Base-by-base conservation (phyloP, 2,113 vertebrate genomes). In the Lepidothrix coronata region DNA sequence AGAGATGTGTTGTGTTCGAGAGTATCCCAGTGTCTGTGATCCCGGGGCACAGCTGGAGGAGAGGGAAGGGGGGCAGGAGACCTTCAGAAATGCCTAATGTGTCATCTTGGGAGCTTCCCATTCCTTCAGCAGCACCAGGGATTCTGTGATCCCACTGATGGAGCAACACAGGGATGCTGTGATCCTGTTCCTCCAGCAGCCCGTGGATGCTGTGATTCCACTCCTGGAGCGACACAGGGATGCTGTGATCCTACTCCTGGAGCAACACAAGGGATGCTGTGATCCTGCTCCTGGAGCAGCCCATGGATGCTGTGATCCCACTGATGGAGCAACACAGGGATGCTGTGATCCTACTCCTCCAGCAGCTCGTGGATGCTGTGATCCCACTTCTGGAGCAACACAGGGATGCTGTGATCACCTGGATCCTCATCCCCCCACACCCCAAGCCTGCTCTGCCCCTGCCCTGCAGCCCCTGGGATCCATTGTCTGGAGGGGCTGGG, bases 401-500 rank as follows among this genome's bases (percentile, higher is more conserved):
- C 39, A 58, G 21, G 57, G 33, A 35, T 58, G 21, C 33, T 58
- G n/a, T 0, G 1, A 25, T 19, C 39, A 31, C 30, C 6, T 1
- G 52, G 52, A 9, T 14, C 59, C 30, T 43, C 4, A 2, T 15
- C 24, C 21, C 22, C 35, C 21, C 30, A 16, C 14, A 28, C 31
- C 22, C 41, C 5, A 8, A 8, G 15, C n/a, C 66, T 48, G 28
- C 46, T 46, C 18, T 43, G 49, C 84, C 35, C 2, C 0, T 30
- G 21, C 44, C 22, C 39, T 8, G 0, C n/a, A 25, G 25, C 48
- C 12, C 16, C 1, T 0, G 19, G 43, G 30, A 59, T 37, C 58
- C 58, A 25, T 11, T 25, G 58, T 11, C n/a, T 35, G n/a, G 9
- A 35, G 70, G 63, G 18, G 58, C 58, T 27, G n/a, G 3, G 2